Conservation (phyloP, 2,797 vertebrate genomes). For the Masticophis lateralis region DNA sequence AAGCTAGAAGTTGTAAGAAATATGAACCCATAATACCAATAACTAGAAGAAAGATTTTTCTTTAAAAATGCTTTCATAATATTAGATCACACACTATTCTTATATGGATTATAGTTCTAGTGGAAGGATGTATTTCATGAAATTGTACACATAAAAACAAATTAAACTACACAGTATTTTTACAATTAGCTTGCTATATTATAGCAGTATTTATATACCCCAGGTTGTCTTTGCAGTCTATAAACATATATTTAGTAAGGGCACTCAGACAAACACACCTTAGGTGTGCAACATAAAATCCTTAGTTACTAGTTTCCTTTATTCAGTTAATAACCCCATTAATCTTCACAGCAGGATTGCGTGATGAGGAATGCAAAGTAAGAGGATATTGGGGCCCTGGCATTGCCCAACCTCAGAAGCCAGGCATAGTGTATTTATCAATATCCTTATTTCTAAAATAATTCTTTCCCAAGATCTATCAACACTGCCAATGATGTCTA, state of each 20-base stretch:
- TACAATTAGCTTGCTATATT: slow-evolving; percentile 22
- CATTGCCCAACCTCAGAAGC: background rate
- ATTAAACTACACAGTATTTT: slow-evolving; percentile 7
- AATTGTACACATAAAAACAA: background rate
- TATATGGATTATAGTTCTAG: slow-evolving; percentile 25
- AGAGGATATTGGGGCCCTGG: slow-evolving; percentile 4
- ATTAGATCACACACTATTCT: slow-evolving; percentile 18
- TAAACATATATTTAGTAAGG: background rate
- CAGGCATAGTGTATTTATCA: slow-evolving; percentile 5
- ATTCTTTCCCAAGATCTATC: background rate
- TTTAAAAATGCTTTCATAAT: background rate
- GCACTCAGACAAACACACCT: slow-evolving; percentile 32
- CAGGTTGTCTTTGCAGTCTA: background rate
- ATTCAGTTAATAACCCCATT: slow-evolving; percentile 40
- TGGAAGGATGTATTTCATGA: slow-evolving; percentile 2
- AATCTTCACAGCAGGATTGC: slow-evolving; percentile 10
- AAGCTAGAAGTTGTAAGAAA: background rate
- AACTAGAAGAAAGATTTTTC: background rate
- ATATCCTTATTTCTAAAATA: background rate
- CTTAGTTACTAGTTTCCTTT: slow-evolving; percentile 38
- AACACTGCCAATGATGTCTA: background rate
- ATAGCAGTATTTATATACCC: background rate
- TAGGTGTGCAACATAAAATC: slow-evolving; percentile 38
- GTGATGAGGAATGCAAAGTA: background rate
- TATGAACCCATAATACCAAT: background rate